These are phyloP conservation scores for Balearica regulorum DNA, from an alignment of 2,797 vertebrate genomes.

Conservation along the genomic window DNA sequence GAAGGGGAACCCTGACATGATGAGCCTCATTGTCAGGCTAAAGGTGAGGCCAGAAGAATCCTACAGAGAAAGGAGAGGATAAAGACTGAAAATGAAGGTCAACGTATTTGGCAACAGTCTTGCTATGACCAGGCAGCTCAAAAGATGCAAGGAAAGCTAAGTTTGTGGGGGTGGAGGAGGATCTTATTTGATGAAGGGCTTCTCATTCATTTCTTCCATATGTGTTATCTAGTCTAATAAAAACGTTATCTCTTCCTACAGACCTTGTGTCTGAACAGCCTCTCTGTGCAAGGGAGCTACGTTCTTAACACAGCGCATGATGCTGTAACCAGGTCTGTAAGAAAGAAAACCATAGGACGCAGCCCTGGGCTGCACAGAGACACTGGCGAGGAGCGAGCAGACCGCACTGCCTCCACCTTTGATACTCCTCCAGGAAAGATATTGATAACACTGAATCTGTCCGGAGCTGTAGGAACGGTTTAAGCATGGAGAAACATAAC, in stretches of 20 bases:
- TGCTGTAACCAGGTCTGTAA: background rate
- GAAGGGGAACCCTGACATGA: background rate
- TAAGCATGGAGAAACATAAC: background rate
- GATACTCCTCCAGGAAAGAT: background rate
- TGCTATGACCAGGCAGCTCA: background rate
- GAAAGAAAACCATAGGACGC: background rate
- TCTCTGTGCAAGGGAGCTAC: background rate
- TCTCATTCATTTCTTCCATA: slow-evolving; percentile 38
- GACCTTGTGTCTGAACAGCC: slow-evolving; percentile 1
- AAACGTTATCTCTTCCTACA: slow-evolving; percentile 52
- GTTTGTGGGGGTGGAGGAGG: background rate
- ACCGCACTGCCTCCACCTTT: background rate
- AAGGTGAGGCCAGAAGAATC: background rate
- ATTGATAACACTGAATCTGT: accelerated
- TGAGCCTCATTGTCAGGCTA: background rate
- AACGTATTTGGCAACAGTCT: background rate
- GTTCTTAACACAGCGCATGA: background rate
- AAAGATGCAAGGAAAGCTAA: background rate
- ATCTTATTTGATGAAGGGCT: slow-evolving; percentile 36
- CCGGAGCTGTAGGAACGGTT: background rate
- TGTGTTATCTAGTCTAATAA: slow-evolving; percentile 45
- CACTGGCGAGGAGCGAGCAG: background rate
- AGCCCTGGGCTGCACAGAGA: background rate
- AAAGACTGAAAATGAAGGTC: slow-evolving; percentile 16
- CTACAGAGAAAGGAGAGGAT: background rate